A percentile compares a stretch with the other conserved stretches of the same genome.
Conservation (phyloP, 2,797 vertebrate genomes). For the Squalus acanthias region DNA sequence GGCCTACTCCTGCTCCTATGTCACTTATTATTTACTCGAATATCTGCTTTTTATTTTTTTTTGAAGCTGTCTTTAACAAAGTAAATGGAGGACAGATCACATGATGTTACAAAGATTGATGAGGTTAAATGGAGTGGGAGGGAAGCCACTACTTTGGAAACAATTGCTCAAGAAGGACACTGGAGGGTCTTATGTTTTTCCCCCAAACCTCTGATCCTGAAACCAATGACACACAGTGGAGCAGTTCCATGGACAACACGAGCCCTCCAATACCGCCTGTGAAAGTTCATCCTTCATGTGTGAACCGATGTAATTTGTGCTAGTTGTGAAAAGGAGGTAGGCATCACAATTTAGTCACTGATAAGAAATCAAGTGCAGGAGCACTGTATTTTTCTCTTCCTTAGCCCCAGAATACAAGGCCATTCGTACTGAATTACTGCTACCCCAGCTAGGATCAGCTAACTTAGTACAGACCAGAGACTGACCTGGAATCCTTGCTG, state of each 20-base stretch:
- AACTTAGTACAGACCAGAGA: background rate
- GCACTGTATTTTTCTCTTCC: background rate
- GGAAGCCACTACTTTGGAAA: background rate
- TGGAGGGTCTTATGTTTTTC: background rate
- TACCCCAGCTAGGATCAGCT: too few relatives aligned
- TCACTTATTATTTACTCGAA: background rate
- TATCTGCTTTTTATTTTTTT: background rate
- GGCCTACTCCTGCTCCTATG: too few relatives aligned
- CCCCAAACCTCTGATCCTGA: background rate
- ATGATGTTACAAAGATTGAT: background rate
- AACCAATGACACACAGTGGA: background rate
- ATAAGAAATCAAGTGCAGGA: background rate
- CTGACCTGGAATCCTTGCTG: background rate
- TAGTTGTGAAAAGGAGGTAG: background rate
- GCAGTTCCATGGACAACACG: background rate
- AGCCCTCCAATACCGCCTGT: background rate
- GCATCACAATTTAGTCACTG: background rate
- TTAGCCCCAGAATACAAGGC: background rate
- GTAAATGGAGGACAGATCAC: background rate
- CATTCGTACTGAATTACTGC: background rate
- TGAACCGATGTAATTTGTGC: background rate
- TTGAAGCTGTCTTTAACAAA: background rate
- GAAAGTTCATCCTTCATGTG: background rate
- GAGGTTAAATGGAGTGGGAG: background rate
- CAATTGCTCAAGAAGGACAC: background rate